Conservation (phyloP, 2,113 vertebrate genomes). For the Dasypus novemcinctus region DNA sequence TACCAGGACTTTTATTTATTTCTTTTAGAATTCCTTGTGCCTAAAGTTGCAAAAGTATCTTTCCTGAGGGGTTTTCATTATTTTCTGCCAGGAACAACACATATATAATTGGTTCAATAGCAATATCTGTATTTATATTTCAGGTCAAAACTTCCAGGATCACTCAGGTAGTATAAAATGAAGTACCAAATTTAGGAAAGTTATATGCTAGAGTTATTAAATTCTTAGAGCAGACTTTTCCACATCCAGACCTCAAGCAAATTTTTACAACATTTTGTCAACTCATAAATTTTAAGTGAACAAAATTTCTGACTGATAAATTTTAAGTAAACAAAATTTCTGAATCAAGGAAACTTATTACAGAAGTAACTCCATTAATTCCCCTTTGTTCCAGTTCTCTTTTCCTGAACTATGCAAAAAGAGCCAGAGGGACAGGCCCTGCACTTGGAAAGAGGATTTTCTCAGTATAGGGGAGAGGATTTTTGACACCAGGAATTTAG, state of each 20-base stretch:
- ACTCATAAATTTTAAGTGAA: background rate
- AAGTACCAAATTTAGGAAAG: background rate
- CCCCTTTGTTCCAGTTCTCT: background rate
- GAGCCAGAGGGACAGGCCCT: too few relatives aligned
- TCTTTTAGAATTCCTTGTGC: background rate
- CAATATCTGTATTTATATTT: background rate
- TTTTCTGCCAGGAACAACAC: background rate
- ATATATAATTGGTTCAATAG: background rate
- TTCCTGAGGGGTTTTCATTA: background rate
- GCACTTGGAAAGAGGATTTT: background rate
- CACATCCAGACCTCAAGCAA: background rate
- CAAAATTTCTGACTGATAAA: background rate
- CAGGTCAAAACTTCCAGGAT: background rate
- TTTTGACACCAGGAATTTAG: background rate
- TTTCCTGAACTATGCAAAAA: background rate
- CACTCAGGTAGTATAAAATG: background rate
- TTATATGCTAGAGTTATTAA: background rate
- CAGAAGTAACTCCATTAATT: background rate
- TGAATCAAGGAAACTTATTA: background rate
- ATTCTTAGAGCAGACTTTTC: background rate
- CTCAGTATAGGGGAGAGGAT: background rate
- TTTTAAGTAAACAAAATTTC: background rate
- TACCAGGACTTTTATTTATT: background rate
- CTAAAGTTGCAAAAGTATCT: background rate
- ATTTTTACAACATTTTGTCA: background rate